Conservation (phyloP, 2,888 invertebrate species). For the Chrysodeixis includens region DNA sequence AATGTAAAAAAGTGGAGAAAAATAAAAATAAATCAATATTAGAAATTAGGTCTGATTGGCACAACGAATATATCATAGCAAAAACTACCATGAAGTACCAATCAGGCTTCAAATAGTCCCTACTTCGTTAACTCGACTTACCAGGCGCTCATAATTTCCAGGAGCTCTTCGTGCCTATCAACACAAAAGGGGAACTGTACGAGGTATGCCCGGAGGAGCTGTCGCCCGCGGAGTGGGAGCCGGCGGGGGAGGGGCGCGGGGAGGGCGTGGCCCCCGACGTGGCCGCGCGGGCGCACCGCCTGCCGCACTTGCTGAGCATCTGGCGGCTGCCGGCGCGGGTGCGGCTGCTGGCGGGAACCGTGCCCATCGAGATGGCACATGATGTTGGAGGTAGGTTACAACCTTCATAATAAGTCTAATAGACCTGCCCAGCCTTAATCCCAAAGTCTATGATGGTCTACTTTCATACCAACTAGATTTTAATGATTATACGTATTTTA, state of each 20-base stretch:
- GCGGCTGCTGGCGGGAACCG: slow-evolving; percentile 89
- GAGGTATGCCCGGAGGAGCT: slow-evolving; percentile 89
- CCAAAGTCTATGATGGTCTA: no score
- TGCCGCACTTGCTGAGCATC: slow-evolving; percentile 89
- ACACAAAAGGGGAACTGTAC: slow-evolving; percentile 93
- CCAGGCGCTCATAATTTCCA: slow-evolving; percentile 68
- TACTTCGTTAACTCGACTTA: slow-evolving; percentile 26
- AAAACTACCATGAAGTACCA: no score
- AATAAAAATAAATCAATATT: no score
- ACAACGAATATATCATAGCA: no score
- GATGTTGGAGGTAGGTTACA: slow-evolving; percentile 89
- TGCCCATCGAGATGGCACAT: slow-evolving; percentile 90
- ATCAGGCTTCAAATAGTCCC: no score
- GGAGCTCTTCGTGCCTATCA: slow-evolving; percentile 93
- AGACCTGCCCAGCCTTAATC: background rate
- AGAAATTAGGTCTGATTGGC: no score
- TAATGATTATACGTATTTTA: no score
- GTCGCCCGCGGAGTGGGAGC: slow-evolving; percentile 88
- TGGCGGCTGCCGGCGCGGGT: slow-evolving; percentile 90
- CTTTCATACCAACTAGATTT: no score
- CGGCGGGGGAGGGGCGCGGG: slow-evolving; percentile 83
- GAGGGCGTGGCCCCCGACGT: slow-evolving; percentile 79
- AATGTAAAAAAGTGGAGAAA: no score
- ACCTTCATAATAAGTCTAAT: background rate
- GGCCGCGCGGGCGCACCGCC: slow-evolving; percentile 87